These are phyloP conservation scores for Podabrus alpinus DNA, from an alignment of 2,888 invertebrate genomes.

Conservation along the genomic window DNA sequence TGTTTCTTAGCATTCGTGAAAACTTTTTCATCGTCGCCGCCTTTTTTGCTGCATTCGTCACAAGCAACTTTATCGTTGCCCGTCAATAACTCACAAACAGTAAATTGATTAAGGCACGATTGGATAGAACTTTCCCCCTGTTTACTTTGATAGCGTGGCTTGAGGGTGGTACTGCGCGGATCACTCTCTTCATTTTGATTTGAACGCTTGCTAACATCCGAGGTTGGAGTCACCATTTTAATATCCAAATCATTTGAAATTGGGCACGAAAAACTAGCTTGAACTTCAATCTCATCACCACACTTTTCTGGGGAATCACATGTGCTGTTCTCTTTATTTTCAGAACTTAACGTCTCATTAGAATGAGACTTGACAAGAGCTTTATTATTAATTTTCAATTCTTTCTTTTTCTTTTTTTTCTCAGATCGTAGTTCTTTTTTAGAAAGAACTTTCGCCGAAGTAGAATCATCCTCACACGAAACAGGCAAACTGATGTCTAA, in stretches of 20 bases:
- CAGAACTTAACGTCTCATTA: conserved; percentile 4
- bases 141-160: conserved; percentile 72
- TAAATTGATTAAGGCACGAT: conserved; percentile 91
- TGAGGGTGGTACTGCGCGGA: conserved; percentile 49
- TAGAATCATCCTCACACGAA: conserved; percentile 66
- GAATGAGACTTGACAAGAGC: too few relatives aligned
- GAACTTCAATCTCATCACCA: conserved; percentile 49
- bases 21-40: conserved; percentile 73
- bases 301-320: conserved; percentile 44
- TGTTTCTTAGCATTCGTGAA: conserved; percentile 83
- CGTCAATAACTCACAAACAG: conserved; percentile 86
- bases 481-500: conserved; percentile 94
- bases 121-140: conserved; percentile 83
- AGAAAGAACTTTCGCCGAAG: conserved; percentile 67
- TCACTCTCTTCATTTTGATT: conserved; percentile 46
- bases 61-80: conserved; percentile 94
- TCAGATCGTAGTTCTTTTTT: conserved; percentile 67
- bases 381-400: conserved; percentile 20
- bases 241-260: conserved; percentile 58
- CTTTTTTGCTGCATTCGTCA: conserved; percentile 81
- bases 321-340: conserved; percentile 37
- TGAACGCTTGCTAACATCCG: conserved; percentile 40
- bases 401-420: conserved; percentile 61
- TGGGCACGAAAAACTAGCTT: conserved; percentile 44
- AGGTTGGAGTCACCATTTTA: conserved; percentile 54